phyloP scores from a whole-genome alignment of 2,888 invertebrate genomes.

The Vesta saturnalis region DNA sequence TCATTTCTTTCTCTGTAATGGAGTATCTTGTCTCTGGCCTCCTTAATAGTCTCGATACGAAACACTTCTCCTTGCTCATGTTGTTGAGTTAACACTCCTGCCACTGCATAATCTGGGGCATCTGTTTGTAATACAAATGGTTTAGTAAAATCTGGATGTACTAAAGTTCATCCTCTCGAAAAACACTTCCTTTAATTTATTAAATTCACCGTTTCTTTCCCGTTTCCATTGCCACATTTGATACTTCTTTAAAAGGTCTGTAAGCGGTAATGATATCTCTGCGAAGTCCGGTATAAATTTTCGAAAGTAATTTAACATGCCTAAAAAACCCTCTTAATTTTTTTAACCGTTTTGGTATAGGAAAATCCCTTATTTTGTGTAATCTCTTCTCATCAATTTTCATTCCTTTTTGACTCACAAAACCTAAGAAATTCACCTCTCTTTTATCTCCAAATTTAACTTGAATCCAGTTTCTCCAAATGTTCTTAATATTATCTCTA shows the following conservation, averaged over 20 bases:
- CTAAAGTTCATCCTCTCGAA: too few species aligned
- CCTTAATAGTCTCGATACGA: too few species aligned
- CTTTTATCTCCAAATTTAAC: conserved; percentile 1
- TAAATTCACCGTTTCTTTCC: background rate
- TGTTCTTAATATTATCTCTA: background rate
- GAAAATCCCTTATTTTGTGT: background rate
- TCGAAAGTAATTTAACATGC: too few species aligned
- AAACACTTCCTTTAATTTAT: background rate
- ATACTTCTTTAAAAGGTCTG: background rate
- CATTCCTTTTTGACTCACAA: background rate
- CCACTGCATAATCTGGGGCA: too few species aligned
- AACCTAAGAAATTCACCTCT: conserved; percentile 15
- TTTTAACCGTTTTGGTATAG: too few species aligned
- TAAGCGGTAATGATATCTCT: background rate
- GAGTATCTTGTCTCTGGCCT: too few species aligned
- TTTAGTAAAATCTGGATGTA: too few species aligned
- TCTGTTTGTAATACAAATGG: too few species aligned
- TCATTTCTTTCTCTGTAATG: conserved; percentile 13
- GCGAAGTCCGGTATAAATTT: too few species aligned
- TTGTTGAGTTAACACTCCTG: too few species aligned
- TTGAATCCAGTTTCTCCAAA: conserved; percentile 10
- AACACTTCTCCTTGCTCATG: too few species aligned
- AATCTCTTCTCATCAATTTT: background rate
- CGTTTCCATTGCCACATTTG: background rate
- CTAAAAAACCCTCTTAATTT: too few species aligned